These are phyloP conservation scores for Drosophila greeni DNA, from an alignment of 2,888 invertebrate genomes.

Conservation along the genomic window DNA sequence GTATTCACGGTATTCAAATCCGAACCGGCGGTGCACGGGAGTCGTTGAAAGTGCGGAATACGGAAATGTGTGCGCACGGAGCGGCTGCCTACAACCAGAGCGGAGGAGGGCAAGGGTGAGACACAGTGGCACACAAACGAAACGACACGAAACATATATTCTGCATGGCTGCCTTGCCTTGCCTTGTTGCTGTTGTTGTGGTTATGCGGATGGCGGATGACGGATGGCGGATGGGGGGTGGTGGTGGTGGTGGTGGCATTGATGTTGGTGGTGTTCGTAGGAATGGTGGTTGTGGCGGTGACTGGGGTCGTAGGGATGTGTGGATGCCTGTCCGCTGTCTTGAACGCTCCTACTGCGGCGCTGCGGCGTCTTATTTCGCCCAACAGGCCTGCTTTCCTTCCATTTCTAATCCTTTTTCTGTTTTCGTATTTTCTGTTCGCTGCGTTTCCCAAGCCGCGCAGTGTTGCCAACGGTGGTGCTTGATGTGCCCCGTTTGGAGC, in stretches of 20 bases:
- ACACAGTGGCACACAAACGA: conserved; percentile 18
- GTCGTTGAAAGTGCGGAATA: conserved; percentile 1
- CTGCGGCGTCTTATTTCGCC: conserved; percentile 22
- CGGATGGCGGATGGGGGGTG: conserved; percentile 10
- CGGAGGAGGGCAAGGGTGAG: conserved; percentile 16
- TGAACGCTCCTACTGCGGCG: not conserved
- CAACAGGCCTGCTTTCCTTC: conserved; percentile 5
- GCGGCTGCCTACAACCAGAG: conserved; percentile 13
- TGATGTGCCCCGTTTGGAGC: not conserved
- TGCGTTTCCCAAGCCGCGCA: conserved; percentile 13
- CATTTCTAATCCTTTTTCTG: conserved; percentile 10
- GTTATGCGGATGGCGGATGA: conserved; percentile 25
- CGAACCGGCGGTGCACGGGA: not conserved
- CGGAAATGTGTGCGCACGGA: conserved; percentile 26
- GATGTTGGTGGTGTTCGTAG: conserved; percentile 3
- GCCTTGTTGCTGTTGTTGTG: conserved; percentile 30
- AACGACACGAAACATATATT: conserved; percentile 9
- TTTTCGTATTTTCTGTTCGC: conserved; percentile 10
- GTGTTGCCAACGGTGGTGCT: conserved; percentile 20
- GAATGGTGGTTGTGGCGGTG: conserved; percentile 6
- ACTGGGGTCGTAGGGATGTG: not conserved
- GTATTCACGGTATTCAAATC: conserved; percentile 2
- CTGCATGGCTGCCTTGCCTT: conserved; percentile 12
- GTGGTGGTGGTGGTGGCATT: not conserved
- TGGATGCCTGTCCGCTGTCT: conserved; percentile 7